Conservation (phyloP, 1,140 invertebrate species). For the Drosophila nigromelanica region DNA sequence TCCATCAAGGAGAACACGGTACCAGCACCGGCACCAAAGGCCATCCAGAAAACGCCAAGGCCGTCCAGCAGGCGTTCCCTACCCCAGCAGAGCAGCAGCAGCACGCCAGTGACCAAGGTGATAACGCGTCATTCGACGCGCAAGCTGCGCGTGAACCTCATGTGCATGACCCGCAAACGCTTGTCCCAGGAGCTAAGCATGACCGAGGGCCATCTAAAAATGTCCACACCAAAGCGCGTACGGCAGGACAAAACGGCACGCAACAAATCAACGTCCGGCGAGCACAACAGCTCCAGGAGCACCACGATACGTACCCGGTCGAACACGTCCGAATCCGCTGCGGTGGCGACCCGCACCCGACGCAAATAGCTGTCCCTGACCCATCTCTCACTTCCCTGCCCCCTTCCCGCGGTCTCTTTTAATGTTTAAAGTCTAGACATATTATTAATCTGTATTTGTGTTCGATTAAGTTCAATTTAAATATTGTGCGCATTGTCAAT, state of each 20-base stretch:
- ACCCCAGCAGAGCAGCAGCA: constrained; percentile 10
- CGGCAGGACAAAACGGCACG: constrained; percentile 12
- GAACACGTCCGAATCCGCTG: not conserved
- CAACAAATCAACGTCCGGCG: not conserved
- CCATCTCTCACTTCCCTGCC: not conserved
- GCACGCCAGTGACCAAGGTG: constrained; percentile 29
- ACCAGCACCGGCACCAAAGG: not conserved
- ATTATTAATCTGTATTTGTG: constrained; percentile 5
- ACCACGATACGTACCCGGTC: not conserved
- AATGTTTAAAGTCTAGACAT: constrained; percentile 16
- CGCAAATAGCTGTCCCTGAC: constrained; percentile 20
- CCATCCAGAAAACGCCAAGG: not conserved
- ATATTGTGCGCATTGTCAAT: constrained; percentile 13
- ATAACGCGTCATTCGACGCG: constrained; percentile 59
- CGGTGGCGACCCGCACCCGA: constrained; percentile 1
- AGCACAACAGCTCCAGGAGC: not conserved
- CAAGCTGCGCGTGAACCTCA: constrained; percentile 35
- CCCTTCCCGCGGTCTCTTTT: not conserved
- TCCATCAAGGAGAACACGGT: constrained; percentile 65
- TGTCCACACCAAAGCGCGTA: constrained; percentile 61
- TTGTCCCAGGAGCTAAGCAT: constrained; percentile 64
- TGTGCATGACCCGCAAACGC: constrained; percentile 66
- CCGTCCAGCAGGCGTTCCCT: constrained; percentile 4
- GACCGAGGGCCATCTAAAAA: constrained; percentile 48
- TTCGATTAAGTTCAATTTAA: constrained; percentile 17